phyloP scores from a whole-genome alignment of 2,797 vertebrate species.

The Paramormyrops hopkinsi region DNA sequence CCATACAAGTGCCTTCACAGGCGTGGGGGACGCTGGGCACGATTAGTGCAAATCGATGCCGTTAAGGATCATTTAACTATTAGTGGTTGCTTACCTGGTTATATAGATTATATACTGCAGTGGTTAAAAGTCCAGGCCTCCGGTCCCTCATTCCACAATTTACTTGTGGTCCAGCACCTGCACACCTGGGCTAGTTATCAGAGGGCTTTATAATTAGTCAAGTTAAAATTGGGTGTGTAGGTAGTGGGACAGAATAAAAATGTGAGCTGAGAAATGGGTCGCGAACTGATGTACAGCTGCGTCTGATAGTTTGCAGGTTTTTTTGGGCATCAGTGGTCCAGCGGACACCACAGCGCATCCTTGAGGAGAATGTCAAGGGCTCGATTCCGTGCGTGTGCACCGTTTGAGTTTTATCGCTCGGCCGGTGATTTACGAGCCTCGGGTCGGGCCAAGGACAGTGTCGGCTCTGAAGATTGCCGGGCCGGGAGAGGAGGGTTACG shows the following conservation, averaged over 20 bases:
- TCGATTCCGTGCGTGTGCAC: background rate
- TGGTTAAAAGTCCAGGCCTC: background rate
- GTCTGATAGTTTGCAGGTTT: background rate
- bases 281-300: background rate
- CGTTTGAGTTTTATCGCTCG: background rate
- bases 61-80: background rate
- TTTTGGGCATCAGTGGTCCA: background rate
- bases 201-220: background rate
- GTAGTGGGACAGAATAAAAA: background rate
- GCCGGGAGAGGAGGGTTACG: conserved; percentile 3
- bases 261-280: background rate
- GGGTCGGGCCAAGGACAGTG: conserved; percentile 20
- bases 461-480: conserved; percentile 9
- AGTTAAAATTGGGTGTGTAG: background rate
- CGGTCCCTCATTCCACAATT: background rate
- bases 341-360: background rate
- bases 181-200: background rate
- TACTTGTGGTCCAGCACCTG: background rate
- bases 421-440: conserved; percentile 5
- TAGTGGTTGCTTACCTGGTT: background rate
- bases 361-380: background rate
- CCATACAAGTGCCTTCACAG: background rate
- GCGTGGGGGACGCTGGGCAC: background rate
- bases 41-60: background rate
- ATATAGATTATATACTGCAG: background rate